Evolutionary conservation across 2,797 vertebrate species (phyloP).

Genomic region (Acanthopagrus latus): DNA sequence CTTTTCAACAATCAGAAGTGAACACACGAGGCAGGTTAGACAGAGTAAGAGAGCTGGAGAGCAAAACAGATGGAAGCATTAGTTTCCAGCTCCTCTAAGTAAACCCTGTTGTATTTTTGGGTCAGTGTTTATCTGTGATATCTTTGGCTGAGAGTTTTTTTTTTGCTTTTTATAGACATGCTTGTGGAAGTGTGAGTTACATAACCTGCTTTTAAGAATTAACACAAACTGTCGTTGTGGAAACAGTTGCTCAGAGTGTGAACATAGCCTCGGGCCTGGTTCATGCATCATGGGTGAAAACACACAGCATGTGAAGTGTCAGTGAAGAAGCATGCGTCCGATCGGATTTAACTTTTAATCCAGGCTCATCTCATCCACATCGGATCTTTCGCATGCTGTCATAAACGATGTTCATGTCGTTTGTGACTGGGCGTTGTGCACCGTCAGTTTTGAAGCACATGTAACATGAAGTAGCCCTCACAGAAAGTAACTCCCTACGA

Average conservation of each 20-base stretch:
- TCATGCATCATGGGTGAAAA: slow-evolving; percentile 63
- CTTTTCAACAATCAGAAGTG: not conserved
- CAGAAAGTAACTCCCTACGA: slow-evolving; percentile 17
- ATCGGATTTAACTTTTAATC: not conserved
- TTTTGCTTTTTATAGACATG: slow-evolving; percentile 20
- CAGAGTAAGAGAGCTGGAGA: slow-evolving; percentile 15
- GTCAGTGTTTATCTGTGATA: not conserved
- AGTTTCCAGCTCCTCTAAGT: not conserved
- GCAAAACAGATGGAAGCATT: not conserved
- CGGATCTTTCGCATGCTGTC: not conserved
- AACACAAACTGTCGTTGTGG: slow-evolving; percentile 1
- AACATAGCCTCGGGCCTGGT: slow-evolving; percentile 60
- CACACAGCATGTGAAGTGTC: slow-evolving; percentile 46
- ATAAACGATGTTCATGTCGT: slow-evolving; percentile 49
- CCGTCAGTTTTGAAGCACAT: slow-evolving; percentile 23
- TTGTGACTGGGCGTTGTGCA: not conserved
- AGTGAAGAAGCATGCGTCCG: slow-evolving; percentile 27
- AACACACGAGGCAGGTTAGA: not conserved
- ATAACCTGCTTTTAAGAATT: slow-evolving; percentile 27
- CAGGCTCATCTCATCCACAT: not conserved
- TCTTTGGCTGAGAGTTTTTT: not conserved
- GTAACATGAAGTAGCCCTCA: slow-evolving; percentile 66
- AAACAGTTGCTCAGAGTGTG: slow-evolving; percentile 37
- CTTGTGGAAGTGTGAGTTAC: not conserved
- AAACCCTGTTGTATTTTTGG: not conserved